phyloP scores from a whole-genome alignment of 2,888 invertebrate species.

The Camptogramma bilineatum region DNA sequence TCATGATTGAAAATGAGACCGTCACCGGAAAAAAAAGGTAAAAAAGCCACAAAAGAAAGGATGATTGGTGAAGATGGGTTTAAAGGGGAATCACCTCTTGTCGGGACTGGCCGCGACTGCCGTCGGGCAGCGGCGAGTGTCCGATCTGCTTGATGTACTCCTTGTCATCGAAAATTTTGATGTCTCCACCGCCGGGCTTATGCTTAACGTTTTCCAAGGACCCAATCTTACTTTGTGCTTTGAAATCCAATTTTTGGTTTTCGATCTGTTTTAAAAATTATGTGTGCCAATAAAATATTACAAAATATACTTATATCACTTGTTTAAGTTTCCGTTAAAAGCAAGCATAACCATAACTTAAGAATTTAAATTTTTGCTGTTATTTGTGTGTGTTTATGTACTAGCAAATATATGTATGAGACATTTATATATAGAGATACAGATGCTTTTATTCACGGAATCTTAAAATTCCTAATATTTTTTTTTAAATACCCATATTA shows the following conservation, averaged over 20 bases:
- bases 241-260: conserved; percentile 95
- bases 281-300: conserved; percentile 69
- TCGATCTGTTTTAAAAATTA: conserved; percentile 89
- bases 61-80: conserved; percentile 51
- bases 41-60: conserved; percentile 54
- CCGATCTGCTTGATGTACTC: conserved; percentile 93
- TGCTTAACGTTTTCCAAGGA: conserved; percentile 96
- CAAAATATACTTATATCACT: conserved; percentile 36
- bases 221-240: conserved; percentile 96
- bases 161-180: conserved; percentile 97
- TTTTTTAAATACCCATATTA: background rate
- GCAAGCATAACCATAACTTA: conserved; percentile 19
- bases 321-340: conserved; percentile 42
- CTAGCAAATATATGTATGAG: background rate
- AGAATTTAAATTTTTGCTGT: background rate
- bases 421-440: background rate
- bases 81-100: conserved; percentile 79
- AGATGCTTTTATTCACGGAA: conserved; percentile 12
- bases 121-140: conserved; percentile 70
- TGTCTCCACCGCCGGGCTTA: conserved; percentile 96
- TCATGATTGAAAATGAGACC: conserved; percentile 56
- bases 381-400: background rate
- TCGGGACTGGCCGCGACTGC: conserved; percentile 69
- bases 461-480: conserved; percentile 4
- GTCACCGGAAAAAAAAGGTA: conserved; percentile 59